A percentile compares a stretch with the other conserved stretches of the same genome.
Conservation (phyloP, 2,113 vertebrate species). For the Puffinus mauretanicus region DNA sequence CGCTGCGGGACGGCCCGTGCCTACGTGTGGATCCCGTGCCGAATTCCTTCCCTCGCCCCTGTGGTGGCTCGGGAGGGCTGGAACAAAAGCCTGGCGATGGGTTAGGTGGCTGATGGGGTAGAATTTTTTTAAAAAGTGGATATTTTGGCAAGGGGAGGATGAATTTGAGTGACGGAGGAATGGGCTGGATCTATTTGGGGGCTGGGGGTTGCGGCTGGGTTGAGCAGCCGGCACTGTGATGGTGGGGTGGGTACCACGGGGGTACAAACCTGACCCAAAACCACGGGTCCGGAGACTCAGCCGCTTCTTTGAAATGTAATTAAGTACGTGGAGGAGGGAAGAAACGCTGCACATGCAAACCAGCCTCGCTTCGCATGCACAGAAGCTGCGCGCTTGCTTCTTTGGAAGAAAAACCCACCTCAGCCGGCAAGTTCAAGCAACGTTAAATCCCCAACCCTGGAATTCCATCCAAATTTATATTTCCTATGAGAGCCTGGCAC, state of each 20-base stretch:
- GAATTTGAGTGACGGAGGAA: neutral
- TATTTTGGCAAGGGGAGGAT: neutral
- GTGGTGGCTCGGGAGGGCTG: neutral
- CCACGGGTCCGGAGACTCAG: fast-evolving
- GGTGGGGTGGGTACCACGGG: neutral
- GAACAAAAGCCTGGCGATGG: neutral
- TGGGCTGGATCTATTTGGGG: neutral
- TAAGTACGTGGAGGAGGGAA: neutral
- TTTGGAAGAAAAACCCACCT: neutral
- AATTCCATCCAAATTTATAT: neutral
- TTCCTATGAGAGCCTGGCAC: neutral
- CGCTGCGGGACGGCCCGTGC: neutral
- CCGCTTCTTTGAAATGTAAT: fast-evolving
- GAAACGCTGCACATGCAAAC: fast-evolving
- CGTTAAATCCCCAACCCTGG: neutral
- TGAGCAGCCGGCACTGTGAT: fast-evolving
- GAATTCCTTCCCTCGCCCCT: neutral
- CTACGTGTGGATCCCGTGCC: neutral
- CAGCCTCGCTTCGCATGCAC: fast-evolving
- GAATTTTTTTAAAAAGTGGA: fast-evolving
- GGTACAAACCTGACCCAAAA: neutral
- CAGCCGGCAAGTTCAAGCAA: neutral
- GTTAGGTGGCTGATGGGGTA: neutral
- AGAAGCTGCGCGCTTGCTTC: neutral
- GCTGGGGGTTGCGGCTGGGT: neutral